Evolutionary conservation across 2,888 invertebrate genomes (phyloP).

Genomic region (Dendrolimus houi): DNA sequence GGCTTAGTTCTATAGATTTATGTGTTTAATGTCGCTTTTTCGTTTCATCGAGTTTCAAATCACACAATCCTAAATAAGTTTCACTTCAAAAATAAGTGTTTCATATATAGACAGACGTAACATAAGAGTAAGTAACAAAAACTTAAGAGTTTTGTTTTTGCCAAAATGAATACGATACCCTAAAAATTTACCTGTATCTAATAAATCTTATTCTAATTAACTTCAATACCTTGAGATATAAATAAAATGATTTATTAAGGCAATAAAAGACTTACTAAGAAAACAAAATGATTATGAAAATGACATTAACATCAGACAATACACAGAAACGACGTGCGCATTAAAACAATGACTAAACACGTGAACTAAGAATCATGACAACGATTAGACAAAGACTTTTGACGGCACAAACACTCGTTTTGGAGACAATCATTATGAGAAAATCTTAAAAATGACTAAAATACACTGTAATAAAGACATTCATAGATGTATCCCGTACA

Average conservation of each 20-base stretch:
- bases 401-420: constrained; percentile 71
- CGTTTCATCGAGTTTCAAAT: too few species aligned
- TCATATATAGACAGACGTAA: too few species aligned
- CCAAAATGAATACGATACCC: too few species aligned
- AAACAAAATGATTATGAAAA: constrained; percentile 1
- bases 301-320: constrained; percentile 7
- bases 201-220: too few species aligned
- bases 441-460: constrained; percentile 74
- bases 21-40: too few species aligned
- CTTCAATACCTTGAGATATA: too few species aligned
- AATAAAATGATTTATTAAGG: not conserved
- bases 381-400: constrained; percentile 73
- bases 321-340: constrained; percentile 13
- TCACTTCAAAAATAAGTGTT: too few species aligned
- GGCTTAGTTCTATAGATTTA: too few species aligned
- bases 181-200: too few species aligned
- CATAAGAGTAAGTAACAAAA: too few species aligned
- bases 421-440: constrained; percentile 75
- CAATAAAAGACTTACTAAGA: constrained; percentile 4
- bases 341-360: constrained; percentile 37
- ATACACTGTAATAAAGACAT: constrained; percentile 72
- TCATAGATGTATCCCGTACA: constrained; percentile 71
- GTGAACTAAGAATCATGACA: constrained; percentile 45
- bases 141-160: too few species aligned
- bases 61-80: too few species aligned